These are phyloP conservation scores for Colletes collaris DNA, from an alignment of 2,888 invertebrate genomes.

Conservation along the genomic window DNA sequence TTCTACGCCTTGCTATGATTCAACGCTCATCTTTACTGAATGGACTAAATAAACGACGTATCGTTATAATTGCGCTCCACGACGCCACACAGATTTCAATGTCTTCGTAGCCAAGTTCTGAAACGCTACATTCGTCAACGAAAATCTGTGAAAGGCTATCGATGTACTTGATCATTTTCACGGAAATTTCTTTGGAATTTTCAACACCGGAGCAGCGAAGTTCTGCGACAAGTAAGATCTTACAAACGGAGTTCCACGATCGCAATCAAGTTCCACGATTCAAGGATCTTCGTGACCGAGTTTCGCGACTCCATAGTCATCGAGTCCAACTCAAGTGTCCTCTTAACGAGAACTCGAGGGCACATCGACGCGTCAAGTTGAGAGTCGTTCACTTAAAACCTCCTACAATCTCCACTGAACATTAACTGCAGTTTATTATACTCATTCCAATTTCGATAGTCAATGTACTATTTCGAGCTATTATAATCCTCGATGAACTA, in stretches of 20 bases:
- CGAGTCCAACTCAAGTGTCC: not conserved
- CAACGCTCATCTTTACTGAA: not conserved
- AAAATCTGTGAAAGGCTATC: too few species aligned
- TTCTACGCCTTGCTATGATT: not conserved
- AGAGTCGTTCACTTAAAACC: not conserved
- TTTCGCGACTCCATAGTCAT: not conserved
- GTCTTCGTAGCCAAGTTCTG: too few species aligned
- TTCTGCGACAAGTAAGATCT: too few species aligned
- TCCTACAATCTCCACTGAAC: not conserved
- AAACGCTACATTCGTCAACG: too few species aligned
- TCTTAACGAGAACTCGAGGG: not conserved
- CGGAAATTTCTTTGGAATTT: too few species aligned
- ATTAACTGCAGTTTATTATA: not conserved
- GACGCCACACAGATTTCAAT: too few species aligned
- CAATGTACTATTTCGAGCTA: too few species aligned
- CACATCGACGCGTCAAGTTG: not conserved
- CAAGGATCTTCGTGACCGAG: constrained; percentile 3
- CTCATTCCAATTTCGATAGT: not conserved
- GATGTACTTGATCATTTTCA: too few species aligned
- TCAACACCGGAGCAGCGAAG: too few species aligned
- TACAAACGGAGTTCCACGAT: not conserved
- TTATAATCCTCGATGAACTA: too few species aligned
- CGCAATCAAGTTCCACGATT: not conserved
- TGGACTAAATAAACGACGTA: too few species aligned
- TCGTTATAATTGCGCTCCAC: too few species aligned